These are phyloP conservation scores for Rhamphomyia laevipes DNA, from an alignment of 2,888 invertebrate species.

Conservation along the genomic window DNA sequence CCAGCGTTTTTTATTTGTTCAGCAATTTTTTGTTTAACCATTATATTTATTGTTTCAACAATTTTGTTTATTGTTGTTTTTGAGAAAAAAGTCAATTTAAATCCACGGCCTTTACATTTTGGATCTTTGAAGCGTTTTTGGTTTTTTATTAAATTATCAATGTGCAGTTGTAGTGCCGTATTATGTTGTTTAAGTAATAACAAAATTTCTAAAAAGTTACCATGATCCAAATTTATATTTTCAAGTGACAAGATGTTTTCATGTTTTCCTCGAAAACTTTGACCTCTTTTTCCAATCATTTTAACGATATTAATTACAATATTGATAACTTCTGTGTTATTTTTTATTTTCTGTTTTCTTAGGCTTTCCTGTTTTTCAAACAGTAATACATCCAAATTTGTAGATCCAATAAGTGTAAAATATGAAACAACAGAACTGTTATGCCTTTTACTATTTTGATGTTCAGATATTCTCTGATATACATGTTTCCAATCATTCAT, in stretches of 20 bases:
- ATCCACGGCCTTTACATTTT: neutral
- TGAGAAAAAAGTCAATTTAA: neutral
- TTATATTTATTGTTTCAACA: neutral
- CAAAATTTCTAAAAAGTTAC: neutral
- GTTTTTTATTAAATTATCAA: constrained; percentile 1
- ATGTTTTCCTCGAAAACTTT: constrained; percentile 1
- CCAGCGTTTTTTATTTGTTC: constrained; percentile 1
- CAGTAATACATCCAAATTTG: neutral
- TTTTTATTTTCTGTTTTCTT: neutral
- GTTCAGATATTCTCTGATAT: neutral
- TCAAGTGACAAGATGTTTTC: constrained; percentile 1
- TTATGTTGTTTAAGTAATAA: constrained; percentile 1
- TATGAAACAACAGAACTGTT: neutral
- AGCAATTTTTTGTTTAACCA: constrained; percentile 1
- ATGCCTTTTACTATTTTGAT: neutral
- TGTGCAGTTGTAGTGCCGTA: neutral
- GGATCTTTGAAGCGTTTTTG: neutral
- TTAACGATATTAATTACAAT: neutral
- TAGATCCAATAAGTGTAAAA: neutral
- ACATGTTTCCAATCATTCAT: neutral
- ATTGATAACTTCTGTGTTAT: neutral
- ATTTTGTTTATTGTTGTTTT: constrained; percentile 1
- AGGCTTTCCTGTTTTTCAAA: neutral
- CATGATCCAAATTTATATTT: constrained; percentile 1
- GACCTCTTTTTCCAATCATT: neutral